These are phyloP conservation scores for Crepidodera aurea DNA, from an alignment of 2,888 invertebrate genomes.

Conservation along the genomic window DNA sequence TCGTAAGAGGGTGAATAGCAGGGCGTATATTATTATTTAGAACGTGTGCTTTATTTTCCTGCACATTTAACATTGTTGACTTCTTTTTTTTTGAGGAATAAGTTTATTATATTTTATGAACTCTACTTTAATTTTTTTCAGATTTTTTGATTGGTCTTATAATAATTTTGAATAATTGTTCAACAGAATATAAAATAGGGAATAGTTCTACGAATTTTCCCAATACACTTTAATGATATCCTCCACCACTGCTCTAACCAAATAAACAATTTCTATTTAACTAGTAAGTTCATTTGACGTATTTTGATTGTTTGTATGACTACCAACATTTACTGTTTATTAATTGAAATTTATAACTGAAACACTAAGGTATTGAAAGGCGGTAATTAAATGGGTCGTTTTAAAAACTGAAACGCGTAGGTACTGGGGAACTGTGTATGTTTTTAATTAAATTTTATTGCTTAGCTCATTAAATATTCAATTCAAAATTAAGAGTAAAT, in stretches of 20 bases:
- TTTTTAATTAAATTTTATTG: conserved; percentile 36
- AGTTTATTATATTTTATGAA: too few species aligned
- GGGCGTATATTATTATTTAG: too few species aligned
- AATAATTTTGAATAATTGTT: too few species aligned
- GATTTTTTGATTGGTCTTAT: too few species aligned
- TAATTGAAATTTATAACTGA: conserved; percentile 34
- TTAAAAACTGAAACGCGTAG: conserved; percentile 23
- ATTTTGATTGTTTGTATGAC: conserved; percentile 32
- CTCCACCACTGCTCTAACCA: not conserved
- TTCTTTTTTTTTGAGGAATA: too few species aligned
- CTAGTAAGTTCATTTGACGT: conserved; percentile 12
- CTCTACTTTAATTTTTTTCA: too few species aligned
- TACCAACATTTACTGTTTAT: conserved; percentile 32
- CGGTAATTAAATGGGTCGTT: conserved; percentile 29
- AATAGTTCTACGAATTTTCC: too few species aligned
- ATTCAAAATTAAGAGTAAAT: not conserved
- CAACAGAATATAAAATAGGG: too few species aligned
- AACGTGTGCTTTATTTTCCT: too few species aligned
- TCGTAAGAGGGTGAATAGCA: too few species aligned
- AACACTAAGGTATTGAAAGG: conserved; percentile 12
- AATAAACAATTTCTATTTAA: not conserved
- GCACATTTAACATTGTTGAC: too few species aligned
- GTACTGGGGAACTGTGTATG: conserved; percentile 23
- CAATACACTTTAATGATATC: not conserved
- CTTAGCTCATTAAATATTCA: conserved; percentile 24